Base-by-base conservation (phyloP, 1,140 invertebrate genomes). In the Pararge aegeria region DNA sequence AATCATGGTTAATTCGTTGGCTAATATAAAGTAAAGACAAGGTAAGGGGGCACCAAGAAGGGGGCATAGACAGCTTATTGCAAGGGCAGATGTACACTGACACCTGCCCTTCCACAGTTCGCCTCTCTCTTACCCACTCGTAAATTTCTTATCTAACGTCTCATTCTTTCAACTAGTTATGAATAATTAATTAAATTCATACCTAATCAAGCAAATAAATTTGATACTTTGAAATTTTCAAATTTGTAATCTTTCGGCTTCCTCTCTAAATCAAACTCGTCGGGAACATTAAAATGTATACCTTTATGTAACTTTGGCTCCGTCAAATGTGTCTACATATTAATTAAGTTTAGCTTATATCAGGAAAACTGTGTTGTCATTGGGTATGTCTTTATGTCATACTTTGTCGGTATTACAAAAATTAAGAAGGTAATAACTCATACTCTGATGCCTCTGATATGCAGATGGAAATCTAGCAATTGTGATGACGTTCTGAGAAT, bases 31-130 rank as follows among this genome's bases (percentile, higher is more conserved):
- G 27, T 55, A 61, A 61, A 63, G 61, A 44, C 61, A 63, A 61
- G 53, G 67, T 66, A 62, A 73, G 70, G 72, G 73, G 69, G 67
- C 63, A 63, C 55, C 61, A 70, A 75, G 66, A 63, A 73, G 72
- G 70, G 66, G 63, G 66, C 64, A 68, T 62, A 66, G 59, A 69
- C 64, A 59, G 64, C 67, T 68, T 65, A 71, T 66, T 68, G 70
- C 69, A 50, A 62, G 70, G 60, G 79, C 80, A 83, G 80, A 81
- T 81, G 80, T 70, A 70, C 69, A 55, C 55, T 73, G 72, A 78
- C 83, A 86, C 83, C 79, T 80, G 80, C 78, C 72, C 73, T 64
- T 71, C 60, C 56, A 71, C 71, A 73, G 67, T 66, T 75, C 67
- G 68, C 70, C 55, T 66, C 71, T 71, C 73, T 73, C 62, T 75